Percentiles rank a stretch among this genome's conserved stretches.
These are phyloP conservation scores for Chamaetylas fuelleborni DNA, from an alignment of 2,113 vertebrate species.

Conservation along the genomic window DNA sequence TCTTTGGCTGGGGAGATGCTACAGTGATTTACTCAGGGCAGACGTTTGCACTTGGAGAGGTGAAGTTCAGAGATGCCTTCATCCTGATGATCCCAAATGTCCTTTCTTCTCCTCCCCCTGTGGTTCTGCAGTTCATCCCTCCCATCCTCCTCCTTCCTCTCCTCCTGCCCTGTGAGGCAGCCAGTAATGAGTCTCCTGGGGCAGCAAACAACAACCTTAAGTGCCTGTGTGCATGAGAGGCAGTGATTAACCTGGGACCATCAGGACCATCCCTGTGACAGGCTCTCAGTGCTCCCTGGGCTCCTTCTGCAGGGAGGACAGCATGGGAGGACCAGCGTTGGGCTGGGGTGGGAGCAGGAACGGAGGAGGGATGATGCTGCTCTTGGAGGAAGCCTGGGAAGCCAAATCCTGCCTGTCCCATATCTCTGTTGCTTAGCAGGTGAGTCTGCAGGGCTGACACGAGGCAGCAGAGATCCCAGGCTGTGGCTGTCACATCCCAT, in stretches of 20 bases:
- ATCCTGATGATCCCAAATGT: background rate
- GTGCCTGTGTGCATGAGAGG: fast-evolving
- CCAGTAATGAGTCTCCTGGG: background rate
- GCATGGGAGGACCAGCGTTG: fast-evolving
- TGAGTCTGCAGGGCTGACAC: background rate
- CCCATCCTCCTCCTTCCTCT: background rate
- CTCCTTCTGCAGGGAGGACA: background rate
- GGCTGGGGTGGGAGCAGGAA: background rate
- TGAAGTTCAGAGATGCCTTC: background rate
- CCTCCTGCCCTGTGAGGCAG: background rate
- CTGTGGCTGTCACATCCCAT: background rate
- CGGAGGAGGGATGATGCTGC: background rate
- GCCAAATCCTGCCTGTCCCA: background rate
- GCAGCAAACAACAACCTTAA: background rate
- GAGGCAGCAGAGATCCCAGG: background rate
- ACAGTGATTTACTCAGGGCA: background rate
- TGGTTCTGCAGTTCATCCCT: background rate
- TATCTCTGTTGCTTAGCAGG: background rate
- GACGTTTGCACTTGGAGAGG: background rate
- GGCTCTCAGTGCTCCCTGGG: background rate
- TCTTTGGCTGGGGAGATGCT: background rate
- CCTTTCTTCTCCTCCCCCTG: background rate
- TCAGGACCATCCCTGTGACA: background rate
- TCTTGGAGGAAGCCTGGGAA: background rate
- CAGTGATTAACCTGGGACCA: background rate